phyloP scores from a whole-genome alignment of 1,140 invertebrate genomes.

The Batillaria attramentaria region DNA sequence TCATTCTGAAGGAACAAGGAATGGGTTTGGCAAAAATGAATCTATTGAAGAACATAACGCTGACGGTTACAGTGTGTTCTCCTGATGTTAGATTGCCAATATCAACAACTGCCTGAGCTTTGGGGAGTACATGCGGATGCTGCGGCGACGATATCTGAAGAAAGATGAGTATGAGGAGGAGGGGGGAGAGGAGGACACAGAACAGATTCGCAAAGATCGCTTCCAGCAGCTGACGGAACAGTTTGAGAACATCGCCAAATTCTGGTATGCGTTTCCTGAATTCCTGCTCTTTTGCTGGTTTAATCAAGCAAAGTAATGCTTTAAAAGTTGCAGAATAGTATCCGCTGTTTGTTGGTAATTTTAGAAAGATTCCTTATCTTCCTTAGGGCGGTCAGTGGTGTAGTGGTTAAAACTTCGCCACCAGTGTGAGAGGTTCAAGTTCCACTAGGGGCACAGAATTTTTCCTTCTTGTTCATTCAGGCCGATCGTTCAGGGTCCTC shows the following conservation, averaged over 20 bases:
- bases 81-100: slow-evolving; percentile 80
- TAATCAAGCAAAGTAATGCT: neutral
- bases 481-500: too few relatives aligned
- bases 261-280: too few relatives aligned
- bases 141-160: slow-evolving; percentile 86
- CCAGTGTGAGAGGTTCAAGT: too few relatives aligned
- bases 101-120: slow-evolving; percentile 94
- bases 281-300: neutral
- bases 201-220: slow-evolving; percentile 63
- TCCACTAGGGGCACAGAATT: too few relatives aligned
- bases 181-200: slow-evolving; percentile 62
- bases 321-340: too few relatives aligned
- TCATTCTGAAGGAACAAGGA: neutral
- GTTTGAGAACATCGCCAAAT: slow-evolving; percentile 56
- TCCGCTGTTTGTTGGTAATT: too few relatives aligned
- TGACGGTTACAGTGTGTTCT: neutral
- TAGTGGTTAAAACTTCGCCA: too few relatives aligned
- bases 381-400: too few relatives aligned
- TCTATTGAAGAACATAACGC: neutral
- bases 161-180: slow-evolving; percentile 67
- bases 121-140: slow-evolving; percentile 87
- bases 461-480: too few relatives aligned
- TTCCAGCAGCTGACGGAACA: slow-evolving; percentile 64
- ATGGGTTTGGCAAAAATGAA: neutral
- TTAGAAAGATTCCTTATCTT: too few relatives aligned